A percentile compares a stretch with the other conserved stretches of the same genome.
These are phyloP conservation scores for Octodonta nipae DNA, from an alignment of 2,888 invertebrate species.

Conservation along the genomic window DNA sequence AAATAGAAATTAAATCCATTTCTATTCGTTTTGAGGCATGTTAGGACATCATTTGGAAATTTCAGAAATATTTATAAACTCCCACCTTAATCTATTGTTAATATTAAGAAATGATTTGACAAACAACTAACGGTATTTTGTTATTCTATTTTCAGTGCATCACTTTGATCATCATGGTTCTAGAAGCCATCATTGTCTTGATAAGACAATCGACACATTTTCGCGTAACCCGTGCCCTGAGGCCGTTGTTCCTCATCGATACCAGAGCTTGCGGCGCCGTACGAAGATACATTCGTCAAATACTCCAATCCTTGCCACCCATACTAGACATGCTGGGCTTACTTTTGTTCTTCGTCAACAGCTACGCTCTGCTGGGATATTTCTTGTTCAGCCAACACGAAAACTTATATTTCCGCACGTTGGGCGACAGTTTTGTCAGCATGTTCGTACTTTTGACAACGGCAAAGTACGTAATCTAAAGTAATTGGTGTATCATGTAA, in stretches of 20 bases:
- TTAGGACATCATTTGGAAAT: no score
- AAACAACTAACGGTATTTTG: no score
- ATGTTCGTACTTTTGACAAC: slow-evolving; percentile 82
- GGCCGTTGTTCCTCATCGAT: slow-evolving; percentile 81
- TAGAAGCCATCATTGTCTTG: slow-evolving; percentile 68
- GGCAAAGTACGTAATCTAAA: slow-evolving; percentile 64
- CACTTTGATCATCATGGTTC: slow-evolving; percentile 64
- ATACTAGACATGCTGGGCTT: slow-evolving; percentile 78
- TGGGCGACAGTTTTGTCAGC: slow-evolving; percentile 73
- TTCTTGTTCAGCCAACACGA: slow-evolving; percentile 64
- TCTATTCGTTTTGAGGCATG: no score
- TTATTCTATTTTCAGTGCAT: slow-evolving; percentile 46
- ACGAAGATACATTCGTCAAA: slow-evolving; percentile 59
- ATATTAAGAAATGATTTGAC: no score
- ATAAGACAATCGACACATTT: slow-evolving; percentile 73
- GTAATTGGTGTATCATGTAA: no score
- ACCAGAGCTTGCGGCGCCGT: slow-evolving; percentile 74
- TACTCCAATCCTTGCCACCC: slow-evolving; percentile 72
- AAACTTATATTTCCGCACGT: slow-evolving; percentile 64
- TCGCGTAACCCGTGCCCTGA: slow-evolving; percentile 69
- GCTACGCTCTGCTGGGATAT: slow-evolving; percentile 69
- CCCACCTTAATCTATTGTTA: no score
- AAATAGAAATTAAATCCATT: no score
- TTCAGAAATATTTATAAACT: no score
- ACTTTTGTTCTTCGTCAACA: slow-evolving; percentile 69